Conservation (phyloP, 2,113 vertebrate species). For the Carlito syrichta region DNA sequence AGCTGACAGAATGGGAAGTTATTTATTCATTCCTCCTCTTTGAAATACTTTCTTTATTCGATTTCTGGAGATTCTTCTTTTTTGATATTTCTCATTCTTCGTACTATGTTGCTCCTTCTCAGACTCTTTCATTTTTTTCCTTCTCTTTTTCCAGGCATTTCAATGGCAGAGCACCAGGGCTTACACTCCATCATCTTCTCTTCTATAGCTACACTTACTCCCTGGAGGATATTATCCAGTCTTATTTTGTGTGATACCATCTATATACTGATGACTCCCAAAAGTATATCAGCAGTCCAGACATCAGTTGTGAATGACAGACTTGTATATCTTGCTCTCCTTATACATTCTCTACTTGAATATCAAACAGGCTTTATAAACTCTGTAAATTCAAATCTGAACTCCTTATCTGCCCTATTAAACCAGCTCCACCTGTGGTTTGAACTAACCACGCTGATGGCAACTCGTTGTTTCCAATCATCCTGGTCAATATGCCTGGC, state of each 20-base stretch:
- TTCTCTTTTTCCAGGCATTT: not conserved
- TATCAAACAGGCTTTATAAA: too few relatives aligned
- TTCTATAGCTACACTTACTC: not conserved
- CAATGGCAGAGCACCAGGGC: not conserved
- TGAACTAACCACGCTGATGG: not conserved
- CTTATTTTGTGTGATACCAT: not conserved
- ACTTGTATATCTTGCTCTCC: not conserved
- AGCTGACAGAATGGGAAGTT: not conserved
- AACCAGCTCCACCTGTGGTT: not conserved
- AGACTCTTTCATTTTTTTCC: not conserved
- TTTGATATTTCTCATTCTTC: not conserved
- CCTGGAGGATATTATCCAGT: not conserved
- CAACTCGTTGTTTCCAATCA: too few relatives aligned
- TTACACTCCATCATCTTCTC: not conserved
- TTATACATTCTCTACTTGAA: not conserved
- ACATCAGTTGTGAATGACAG: not conserved
- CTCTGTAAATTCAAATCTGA: not conserved
- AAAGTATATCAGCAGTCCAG: not conserved
- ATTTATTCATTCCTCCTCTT: not conserved
- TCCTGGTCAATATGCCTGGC: not conserved
- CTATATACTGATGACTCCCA: not conserved
- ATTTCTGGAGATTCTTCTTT: not conserved
- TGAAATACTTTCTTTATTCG: not conserved
- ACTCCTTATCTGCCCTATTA: not conserved
- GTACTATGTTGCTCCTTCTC: not conserved